Evolutionary conservation across 2,797 vertebrate species (phyloP).

Genomic region (Nothura maculosa): DNA sequence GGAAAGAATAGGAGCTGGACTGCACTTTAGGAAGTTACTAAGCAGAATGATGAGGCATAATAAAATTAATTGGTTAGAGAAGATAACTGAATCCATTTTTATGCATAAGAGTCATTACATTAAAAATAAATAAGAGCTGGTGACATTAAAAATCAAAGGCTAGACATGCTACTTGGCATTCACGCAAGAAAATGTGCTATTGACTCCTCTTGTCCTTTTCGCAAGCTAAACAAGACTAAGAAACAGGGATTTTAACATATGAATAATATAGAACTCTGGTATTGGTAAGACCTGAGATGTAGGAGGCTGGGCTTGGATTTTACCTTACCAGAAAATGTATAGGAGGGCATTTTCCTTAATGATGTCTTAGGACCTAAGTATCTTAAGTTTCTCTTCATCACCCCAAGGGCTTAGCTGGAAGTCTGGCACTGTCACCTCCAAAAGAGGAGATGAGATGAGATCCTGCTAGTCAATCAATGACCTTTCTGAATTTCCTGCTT

Average conservation of each 20-base stretch:
- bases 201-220: background rate
- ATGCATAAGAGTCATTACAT: background rate
- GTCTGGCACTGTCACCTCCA: background rate
- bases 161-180: background rate
- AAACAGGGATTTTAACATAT: background rate
- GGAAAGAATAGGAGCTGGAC: accelerated
- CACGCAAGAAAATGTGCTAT: background rate
- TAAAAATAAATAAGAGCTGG: background rate
- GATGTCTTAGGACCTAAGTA: background rate
- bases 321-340: background rate
- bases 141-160: background rate
- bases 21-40: background rate
- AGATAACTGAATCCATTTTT: background rate
- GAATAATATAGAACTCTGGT: background rate
- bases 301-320: background rate
- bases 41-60: background rate
- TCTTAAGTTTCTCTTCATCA: background rate
- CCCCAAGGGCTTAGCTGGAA: background rate
- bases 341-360: background rate
- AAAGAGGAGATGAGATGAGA: background rate
- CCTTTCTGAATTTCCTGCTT: background rate
- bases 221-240: background rate
- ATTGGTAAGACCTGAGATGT: background rate
- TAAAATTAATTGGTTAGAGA: background rate
- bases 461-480: background rate